Base-by-base conservation (phyloP, 2,888 invertebrate genomes). In the Catotricha subobsoleta region DNA sequence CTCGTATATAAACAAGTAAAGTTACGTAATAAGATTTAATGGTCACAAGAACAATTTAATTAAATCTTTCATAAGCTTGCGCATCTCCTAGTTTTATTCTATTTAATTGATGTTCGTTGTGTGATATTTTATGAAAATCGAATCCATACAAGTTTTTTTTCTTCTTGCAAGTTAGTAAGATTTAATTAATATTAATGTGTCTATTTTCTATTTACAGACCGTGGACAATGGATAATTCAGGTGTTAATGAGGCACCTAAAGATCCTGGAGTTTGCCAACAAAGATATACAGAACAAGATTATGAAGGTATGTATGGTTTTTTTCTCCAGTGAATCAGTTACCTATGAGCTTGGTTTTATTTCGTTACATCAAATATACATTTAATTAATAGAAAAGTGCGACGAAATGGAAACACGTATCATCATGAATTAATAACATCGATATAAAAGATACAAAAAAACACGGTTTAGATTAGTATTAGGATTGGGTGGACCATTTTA, bases 251-350 rank as follows among this genome's bases (percentile, higher is more conserved):
- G 62, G 84, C 84, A 13, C 78, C 88, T 2, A 82, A 76, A 53
- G 88, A 90, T 64, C 88, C 88, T 16, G 83, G 84, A 44, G 83
- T 80, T 43, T 73, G 78, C 53, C 80, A 82, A 54, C 80, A 76
- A 58, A 75, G 79, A 54, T 86, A 80, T 60, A 82, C 86, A 43
- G 86, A 88, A 59, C 77, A 79, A 56, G 88, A 90, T 63, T 87
- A 81, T 60, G 84, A 87, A 76, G 87, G 88, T 86, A 67, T 34
- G 54, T 47, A 18, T 28, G n/a, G 28, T 35, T 30, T 35, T 30
- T n/a, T n/a, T 30, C 6, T n/a, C 9, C 6, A 30, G 31, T 34
- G 8, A 12, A 19, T n/a, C n/a, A n/a, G n/a, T n/a, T n/a, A n/a
- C n/a, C n/a, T n/a, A n/a, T n/a, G n/a, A n/a, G n/a, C n/a, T n/a